Evolutionary conservation across 2,113 vertebrate species (phyloP).

Genomic region (Myotis yumanensis): DNA sequence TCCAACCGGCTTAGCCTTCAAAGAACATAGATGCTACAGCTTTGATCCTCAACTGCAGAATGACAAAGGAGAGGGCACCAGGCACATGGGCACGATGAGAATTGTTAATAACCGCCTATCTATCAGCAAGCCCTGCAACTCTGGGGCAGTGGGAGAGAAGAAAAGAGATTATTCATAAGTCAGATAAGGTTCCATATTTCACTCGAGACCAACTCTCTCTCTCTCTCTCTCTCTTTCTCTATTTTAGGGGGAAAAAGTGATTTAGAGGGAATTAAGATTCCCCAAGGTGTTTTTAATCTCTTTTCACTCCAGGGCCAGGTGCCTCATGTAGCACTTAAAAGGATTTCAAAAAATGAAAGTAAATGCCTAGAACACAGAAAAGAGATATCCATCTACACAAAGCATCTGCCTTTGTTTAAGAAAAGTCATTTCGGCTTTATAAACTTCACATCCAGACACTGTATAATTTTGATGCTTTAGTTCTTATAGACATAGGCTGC

Average conservation of each 20-base stretch:
- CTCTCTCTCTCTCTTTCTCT: neutral
- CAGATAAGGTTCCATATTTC: slow-evolving; percentile 72
- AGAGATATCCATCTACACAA: slow-evolving; percentile 66
- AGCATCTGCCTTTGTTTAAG: slow-evolving; percentile 74
- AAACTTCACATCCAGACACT: slow-evolving; percentile 66
- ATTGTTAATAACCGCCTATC: slow-evolving; percentile 77
- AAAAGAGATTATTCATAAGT: slow-evolving; percentile 64
- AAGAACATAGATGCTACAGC: slow-evolving; percentile 79
- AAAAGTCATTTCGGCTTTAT: slow-evolving; percentile 59
- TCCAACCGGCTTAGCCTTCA: slow-evolving; percentile 83
- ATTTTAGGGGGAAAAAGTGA: slow-evolving; percentile 60
- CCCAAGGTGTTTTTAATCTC: slow-evolving; percentile 79
- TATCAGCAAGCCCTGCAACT: slow-evolving; percentile 63
- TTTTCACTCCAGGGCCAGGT: slow-evolving; percentile 72
- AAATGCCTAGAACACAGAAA: slow-evolving; percentile 74
- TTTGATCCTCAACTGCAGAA: slow-evolving; percentile 80
- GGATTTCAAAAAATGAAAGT: slow-evolving; percentile 75
- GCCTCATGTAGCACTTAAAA: slow-evolving; percentile 70
- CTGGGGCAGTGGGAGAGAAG: neutral
- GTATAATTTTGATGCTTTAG: slow-evolving; percentile 65
- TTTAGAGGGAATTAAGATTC: slow-evolving; percentile 75
- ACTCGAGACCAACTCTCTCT: slow-evolving; percentile 58
- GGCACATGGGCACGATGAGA: slow-evolving; percentile 64
- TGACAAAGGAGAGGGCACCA: slow-evolving; percentile 75
- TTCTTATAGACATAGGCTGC: slow-evolving; percentile 27